A percentile compares a stretch with the other conserved stretches of the same genome.
Conservation (phyloP, 2,797 vertebrate genomes). For the Crocidura indochinensis region DNA sequence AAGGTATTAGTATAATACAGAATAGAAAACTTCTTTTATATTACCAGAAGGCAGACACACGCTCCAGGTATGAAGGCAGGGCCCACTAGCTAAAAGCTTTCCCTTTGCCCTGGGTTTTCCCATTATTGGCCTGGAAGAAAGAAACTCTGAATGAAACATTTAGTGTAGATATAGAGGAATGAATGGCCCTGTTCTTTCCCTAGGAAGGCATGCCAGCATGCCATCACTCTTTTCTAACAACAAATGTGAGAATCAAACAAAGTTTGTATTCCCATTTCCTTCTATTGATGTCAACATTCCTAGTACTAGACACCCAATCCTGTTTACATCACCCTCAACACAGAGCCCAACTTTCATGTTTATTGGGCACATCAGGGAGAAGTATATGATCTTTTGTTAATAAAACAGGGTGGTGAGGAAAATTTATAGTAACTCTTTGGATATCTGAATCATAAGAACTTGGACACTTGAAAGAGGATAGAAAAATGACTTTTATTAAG, state of each 20-base stretch:
- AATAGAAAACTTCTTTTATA: background rate
- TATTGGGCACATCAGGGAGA: slow-evolving; percentile 35
- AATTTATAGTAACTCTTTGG: background rate
- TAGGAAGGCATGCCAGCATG: background rate
- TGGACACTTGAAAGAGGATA: slow-evolving; percentile 32
- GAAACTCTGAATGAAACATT: slow-evolving; percentile 48
- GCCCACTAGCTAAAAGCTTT: background rate
- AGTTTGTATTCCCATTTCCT: slow-evolving; percentile 37
- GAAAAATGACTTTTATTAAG: slow-evolving; percentile 70
- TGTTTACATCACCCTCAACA: slow-evolving; percentile 54
- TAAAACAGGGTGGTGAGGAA: slow-evolving; percentile 28
- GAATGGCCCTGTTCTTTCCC: background rate
- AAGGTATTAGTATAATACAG: background rate
- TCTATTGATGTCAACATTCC: slow-evolving; percentile 14
- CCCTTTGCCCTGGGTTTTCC: background rate
- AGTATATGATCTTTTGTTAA: slow-evolving; percentile 23
- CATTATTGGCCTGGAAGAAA: slow-evolving; percentile 27
- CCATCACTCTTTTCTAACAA: slow-evolving; percentile 41
- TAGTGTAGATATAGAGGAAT: background rate
- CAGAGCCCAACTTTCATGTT: background rate
- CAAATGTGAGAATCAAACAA: slow-evolving; percentile 19
- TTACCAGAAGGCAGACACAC: background rate
- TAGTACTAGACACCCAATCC: background rate
- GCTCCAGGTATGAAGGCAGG: background rate
- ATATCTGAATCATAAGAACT: slow-evolving; percentile 39